Percentiles rank a stretch among this genome's conserved stretches.
Conservation (phyloP, 2,113 vertebrate genomes). For the Neogale vison region DNA sequence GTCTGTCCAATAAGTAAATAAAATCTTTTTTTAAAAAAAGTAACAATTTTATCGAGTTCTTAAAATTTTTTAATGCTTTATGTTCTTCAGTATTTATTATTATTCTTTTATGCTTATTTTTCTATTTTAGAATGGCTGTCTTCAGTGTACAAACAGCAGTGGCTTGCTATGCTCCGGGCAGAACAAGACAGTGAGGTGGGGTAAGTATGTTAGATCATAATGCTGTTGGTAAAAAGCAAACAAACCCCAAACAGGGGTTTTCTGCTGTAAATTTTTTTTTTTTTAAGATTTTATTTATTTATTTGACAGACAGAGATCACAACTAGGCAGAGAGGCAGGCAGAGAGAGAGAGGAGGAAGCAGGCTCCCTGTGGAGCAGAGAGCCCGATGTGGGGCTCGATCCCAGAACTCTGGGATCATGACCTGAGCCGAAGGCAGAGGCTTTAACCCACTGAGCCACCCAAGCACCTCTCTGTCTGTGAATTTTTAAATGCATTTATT, state of each 20-base stretch:
- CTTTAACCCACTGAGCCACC: too few species aligned
- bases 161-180: constrained; percentile 97
- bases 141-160: constrained; percentile 96
- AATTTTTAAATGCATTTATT: constrained; percentile 36
- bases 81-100: not conserved
- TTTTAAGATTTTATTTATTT: too few species aligned
- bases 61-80: constrained; percentile 23
- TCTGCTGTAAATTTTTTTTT: constrained; percentile 18
- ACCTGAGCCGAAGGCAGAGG: too few species aligned
- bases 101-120: constrained; percentile 42
- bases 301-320: too few species aligned
- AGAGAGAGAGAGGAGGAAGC: too few species aligned
- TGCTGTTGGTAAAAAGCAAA: not conserved
- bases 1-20: too few species aligned
- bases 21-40: too few species aligned
- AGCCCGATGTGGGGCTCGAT: too few species aligned
- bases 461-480: not conserved
- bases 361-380: too few species aligned
- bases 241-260: not conserved
- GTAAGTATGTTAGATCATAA: constrained; percentile 84
- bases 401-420: too few species aligned
- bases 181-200: constrained; percentile 97
- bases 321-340: too few species aligned
- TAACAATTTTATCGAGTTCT: constrained; percentile 14
- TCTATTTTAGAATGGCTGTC: constrained; percentile 92